A percentile compares a stretch with the other conserved stretches of the same genome.
phyloP scores from a whole-genome alignment of 23 tunicate genomes.

The Clavelina lepadiformis region DNA sequence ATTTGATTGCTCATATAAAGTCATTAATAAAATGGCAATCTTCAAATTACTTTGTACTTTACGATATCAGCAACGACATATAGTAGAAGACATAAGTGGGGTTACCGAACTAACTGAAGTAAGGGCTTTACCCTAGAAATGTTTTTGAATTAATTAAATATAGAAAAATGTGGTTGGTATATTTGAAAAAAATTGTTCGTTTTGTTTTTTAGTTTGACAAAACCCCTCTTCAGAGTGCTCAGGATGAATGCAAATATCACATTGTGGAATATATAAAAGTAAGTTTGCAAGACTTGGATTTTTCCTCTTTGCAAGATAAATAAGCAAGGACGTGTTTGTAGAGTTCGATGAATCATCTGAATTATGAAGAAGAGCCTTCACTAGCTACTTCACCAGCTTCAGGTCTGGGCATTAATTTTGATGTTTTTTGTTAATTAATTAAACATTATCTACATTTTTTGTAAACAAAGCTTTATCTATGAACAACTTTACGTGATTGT shows the following conservation, averaged over 20 bases:
- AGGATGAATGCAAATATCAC: slow-evolving; percentile 18
- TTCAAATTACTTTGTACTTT: too few relatives aligned
- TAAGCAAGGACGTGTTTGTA: background rate
- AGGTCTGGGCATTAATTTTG: background rate
- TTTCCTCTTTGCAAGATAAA: background rate
- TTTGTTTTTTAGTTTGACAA: slow-evolving; percentile 40
- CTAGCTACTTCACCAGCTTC: slow-evolving; percentile 10
- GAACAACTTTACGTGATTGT: background rate
- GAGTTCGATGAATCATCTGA: slow-evolving; percentile 10
- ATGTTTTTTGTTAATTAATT: background rate
- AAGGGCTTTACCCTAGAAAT: too few relatives aligned
- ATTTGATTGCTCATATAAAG: too few relatives aligned
- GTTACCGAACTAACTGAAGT: too few relatives aligned
- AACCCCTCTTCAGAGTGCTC: slow-evolving; percentile 32
- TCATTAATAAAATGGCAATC: too few relatives aligned
- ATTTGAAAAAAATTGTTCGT: background rate
- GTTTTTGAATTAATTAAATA: background rate
- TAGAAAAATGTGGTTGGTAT: background rate
- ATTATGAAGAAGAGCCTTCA: background rate
- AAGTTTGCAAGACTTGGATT: too few relatives aligned
- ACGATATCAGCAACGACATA: too few relatives aligned
- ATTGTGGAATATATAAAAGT: slow-evolving; percentile 37
- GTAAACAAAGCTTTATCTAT: background rate
- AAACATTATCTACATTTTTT: background rate
- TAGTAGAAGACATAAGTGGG: too few relatives aligned